Percentiles rank a stretch among this genome's conserved stretches.
Evolutionary conservation across 2,113 vertebrate species (phyloP).

Genomic region (Cephalopterus ornatus): DNA sequence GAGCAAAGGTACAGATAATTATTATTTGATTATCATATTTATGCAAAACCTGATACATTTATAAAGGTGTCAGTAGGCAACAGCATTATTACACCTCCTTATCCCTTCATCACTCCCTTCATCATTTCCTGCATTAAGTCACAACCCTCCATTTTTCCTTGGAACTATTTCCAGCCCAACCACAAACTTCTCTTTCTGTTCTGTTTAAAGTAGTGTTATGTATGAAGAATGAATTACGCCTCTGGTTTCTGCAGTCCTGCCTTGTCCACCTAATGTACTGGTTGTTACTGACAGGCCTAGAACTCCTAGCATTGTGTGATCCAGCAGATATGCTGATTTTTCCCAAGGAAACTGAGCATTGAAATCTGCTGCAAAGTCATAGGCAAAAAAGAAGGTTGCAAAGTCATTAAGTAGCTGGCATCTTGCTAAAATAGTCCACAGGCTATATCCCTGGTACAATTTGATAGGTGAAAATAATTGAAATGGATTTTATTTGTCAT

Average conservation of each 20-base stretch:
- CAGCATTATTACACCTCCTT: not conserved
- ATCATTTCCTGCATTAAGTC: not conserved
- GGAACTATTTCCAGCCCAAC: not conserved
- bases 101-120: not conserved
- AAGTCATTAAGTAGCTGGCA: not conserved
- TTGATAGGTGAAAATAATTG: not conserved
- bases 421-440: not conserved
- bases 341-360: not conserved
- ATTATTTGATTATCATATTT: not conserved
- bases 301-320: not conserved
- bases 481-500: not conserved
- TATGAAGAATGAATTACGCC: not conserved
- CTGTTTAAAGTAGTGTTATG: not conserved
- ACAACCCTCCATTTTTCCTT: not conserved
- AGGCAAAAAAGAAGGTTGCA: not conserved
- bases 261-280: not conserved
- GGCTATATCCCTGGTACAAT: not conserved
- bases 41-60: not conserved
- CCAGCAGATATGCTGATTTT: not conserved
- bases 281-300: conserved; percentile 12
- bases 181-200: not conserved
- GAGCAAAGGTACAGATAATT: not conserved
- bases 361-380: not conserved
- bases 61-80: not conserved
- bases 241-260: not conserved